These are phyloP conservation scores for Brevipalpus yothersi DNA, from an alignment of 1,140 invertebrate genomes.

Conservation along the genomic window DNA sequence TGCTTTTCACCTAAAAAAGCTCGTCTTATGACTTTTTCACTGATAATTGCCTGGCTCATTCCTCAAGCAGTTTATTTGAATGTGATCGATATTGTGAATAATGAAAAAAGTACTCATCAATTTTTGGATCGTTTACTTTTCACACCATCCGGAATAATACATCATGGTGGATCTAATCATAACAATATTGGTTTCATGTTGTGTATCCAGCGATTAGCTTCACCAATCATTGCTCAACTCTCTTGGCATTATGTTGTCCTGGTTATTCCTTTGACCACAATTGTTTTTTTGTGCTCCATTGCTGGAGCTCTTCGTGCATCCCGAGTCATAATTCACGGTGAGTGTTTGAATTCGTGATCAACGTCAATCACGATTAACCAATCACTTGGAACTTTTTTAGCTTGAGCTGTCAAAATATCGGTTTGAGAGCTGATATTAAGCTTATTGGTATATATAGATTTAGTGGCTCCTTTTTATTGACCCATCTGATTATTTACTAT, in stretches of 20 bases:
- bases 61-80: constrained; percentile 9
- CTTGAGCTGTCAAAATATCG: too few relatives aligned
- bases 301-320: background rate
- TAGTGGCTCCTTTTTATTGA: too few relatives aligned
- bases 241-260: constrained; percentile 13
- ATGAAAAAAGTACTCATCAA: background rate
- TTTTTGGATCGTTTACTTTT: constrained; percentile 2
- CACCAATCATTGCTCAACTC: constrained; percentile 9
- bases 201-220: constrained; percentile 10
- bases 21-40: background rate
- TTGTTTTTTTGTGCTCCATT: constrained; percentile 8
- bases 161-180: background rate
- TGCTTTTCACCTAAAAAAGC: constrained; percentile 1
- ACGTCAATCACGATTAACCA: background rate
- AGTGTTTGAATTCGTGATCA: background rate
- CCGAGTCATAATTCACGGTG: background rate
- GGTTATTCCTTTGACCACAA: constrained; percentile 10
- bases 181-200: constrained; percentile 11
- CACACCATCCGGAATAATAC: background rate
- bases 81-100: background rate
- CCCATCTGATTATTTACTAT: too few relatives aligned
- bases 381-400: too few relatives aligned
- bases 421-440: too few relatives aligned
- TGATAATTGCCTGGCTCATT: constrained; percentile 8
- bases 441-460: too few relatives aligned